Percentiles rank a stretch among this genome's conserved stretches.
Conservation (phyloP, 1,140 invertebrate genomes). For the Eupeodes corollae region DNA sequence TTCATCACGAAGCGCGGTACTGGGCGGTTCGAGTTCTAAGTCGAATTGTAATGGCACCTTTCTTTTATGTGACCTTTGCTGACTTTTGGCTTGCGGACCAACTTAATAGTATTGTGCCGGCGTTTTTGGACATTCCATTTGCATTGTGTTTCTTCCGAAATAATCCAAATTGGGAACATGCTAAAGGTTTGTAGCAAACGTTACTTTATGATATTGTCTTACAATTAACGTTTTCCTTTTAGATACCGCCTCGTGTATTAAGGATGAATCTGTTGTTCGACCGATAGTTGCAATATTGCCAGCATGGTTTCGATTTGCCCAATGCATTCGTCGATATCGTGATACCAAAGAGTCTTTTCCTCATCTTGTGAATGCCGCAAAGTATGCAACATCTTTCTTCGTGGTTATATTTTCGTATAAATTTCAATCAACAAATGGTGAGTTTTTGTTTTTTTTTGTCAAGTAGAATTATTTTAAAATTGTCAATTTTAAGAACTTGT, state of each 20-base stretch:
- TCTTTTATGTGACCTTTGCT: constrained; percentile 92
- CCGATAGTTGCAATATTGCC: constrained; percentile 83
- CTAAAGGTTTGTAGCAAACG: constrained; percentile 39
- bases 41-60: constrained; percentile 80
- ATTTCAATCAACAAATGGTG: constrained; percentile 29
- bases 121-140: constrained; percentile 90
- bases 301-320: constrained; percentile 94
- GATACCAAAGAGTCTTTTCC: constrained; percentile 86
- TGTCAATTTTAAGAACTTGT: too few species aligned
- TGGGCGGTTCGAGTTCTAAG: constrained; percentile 45
- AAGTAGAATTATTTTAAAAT: too few species aligned
- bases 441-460: constrained; percentile 9
- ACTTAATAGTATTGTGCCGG: constrained; percentile 83
- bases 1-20: constrained; percentile 64
- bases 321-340: constrained; percentile 88
- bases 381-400: constrained; percentile 38
- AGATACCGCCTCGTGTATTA: constrained; percentile 49
- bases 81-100: constrained; percentile 99
- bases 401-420: constrained; percentile 36
- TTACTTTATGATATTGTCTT: background rate
- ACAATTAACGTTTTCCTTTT: constrained; percentile 5
- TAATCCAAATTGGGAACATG: constrained; percentile 56
- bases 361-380: constrained; percentile 84
- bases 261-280: constrained; percentile 49
- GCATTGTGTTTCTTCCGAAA: constrained; percentile 72